Evolutionary conservation across 2,113 vertebrate genomes (phyloP).

Genomic region (Chamaetylas fuelleborni): DNA sequence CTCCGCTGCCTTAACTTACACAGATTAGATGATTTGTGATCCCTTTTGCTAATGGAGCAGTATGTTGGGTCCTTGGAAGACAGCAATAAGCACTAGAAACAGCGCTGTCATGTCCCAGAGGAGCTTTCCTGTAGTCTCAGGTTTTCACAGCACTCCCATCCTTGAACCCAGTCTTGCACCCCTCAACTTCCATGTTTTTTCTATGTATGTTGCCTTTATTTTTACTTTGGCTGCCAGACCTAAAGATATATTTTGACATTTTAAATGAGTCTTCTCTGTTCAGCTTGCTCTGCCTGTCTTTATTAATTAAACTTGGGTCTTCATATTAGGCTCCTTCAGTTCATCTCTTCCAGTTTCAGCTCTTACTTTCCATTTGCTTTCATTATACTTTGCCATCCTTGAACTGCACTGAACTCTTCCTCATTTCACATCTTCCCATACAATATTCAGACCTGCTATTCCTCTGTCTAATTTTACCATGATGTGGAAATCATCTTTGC

Average conservation of each 20-base stretch:
- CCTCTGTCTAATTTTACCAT: slow-evolving; percentile 22
- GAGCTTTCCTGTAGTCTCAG: background rate
- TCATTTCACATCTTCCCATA: background rate
- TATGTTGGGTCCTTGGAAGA: background rate
- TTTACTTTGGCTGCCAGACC: background rate
- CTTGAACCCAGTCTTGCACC: background rate
- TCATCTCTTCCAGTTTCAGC: background rate
- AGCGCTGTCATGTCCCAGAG: background rate
- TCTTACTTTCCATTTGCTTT: slow-evolving; percentile 26
- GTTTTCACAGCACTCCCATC: background rate
- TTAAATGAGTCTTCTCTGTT: slow-evolving; percentile 4
- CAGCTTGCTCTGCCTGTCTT: background rate
- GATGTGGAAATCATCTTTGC: background rate
- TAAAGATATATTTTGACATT: slow-evolving; percentile 13
- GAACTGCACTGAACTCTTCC: slow-evolving; percentile 5
- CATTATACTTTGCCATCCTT: slow-evolving; percentile 9
- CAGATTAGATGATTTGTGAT: slow-evolving; percentile 3
- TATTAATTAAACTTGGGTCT: slow-evolving; percentile 34
- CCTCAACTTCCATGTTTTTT: background rate
- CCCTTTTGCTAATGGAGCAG: background rate
- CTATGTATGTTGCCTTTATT: background rate
- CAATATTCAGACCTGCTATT: slow-evolving; percentile 1
- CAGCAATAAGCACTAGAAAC: background rate
- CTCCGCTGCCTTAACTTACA: slow-evolving; percentile 2
- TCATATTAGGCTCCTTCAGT: background rate